Percentiles rank a stretch among this genome's conserved stretches.
Evolutionary conservation across 2,888 invertebrate genomes (phyloP).

Genomic region (Pimpla rufipes): DNA sequence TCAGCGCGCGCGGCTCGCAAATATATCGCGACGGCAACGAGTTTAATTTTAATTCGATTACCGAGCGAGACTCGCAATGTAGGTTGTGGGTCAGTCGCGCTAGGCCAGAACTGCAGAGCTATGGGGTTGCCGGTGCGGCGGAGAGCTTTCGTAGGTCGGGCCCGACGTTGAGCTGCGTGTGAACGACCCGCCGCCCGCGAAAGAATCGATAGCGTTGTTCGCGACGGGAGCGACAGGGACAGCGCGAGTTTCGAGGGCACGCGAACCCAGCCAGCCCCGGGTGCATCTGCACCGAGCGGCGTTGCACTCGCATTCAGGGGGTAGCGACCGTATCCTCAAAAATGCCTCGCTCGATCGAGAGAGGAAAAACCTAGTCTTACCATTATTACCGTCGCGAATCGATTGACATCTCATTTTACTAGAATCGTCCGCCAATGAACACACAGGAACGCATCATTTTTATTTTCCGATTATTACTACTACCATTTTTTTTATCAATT

Average conservation of each 20-base stretch:
- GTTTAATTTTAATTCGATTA: neutral
- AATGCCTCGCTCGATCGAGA: neutral
- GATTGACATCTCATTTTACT: neutral
- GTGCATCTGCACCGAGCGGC: constrained; percentile 11
- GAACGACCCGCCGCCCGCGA: constrained; percentile 78
- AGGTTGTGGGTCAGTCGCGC: constrained; percentile 9
- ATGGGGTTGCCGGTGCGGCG: neutral
- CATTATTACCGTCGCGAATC: neutral
- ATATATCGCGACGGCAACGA: neutral
- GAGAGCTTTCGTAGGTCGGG: constrained; percentile 49
- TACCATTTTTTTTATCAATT: neutral
- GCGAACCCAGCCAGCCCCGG: neutral
- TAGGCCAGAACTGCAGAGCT: neutral
- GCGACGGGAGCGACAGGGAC: constrained; percentile 36
- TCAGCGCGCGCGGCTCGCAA: too few relatives aligned
- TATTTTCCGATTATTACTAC: neutral
- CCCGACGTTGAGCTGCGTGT: constrained; percentile 69
- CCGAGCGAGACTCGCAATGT: neutral
- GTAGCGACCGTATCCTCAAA: constrained; percentile 7
- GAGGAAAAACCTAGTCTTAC: neutral
- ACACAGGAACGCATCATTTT: neutral
- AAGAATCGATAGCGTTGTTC: constrained; percentile 81
- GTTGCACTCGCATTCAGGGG: neutral
- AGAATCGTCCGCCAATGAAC: neutral
- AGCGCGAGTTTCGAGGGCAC: constrained; percentile 23